Evolutionary conservation across 1,140 invertebrate species (phyloP), one percentile per base, ranked within the genome.

Genomic region (Pinna nobilis): DNA sequence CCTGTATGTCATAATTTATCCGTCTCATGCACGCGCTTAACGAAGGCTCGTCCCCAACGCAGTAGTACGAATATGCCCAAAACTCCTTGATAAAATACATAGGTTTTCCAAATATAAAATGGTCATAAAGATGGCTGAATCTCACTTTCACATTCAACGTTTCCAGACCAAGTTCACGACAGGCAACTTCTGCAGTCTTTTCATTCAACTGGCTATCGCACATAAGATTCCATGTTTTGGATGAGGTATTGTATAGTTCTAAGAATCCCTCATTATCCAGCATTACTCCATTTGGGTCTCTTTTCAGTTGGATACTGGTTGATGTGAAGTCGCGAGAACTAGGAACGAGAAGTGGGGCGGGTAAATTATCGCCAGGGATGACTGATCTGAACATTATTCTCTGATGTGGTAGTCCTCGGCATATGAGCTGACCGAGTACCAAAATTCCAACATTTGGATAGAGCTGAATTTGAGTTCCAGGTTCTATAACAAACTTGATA

Each of bases 391-490:
- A 80, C 37, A 79, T 82, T 28, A 87, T 87, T 64, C 95, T 94
- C 30, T 93, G 91, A 41, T 94, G 93, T 64, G 91, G 90, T 37
- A 92, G 92, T 0, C 98, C 98, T 66, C 93, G 88, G 2, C 97
- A 97, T 71, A 93, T 91, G n/a, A 99, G 88, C 1, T 94, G 94
- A 0, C 98, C 98, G 61, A 99, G 90, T 5, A 99, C 97, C 11
- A 99, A 90, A 74, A 99, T 97, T 0, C 98, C 97, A 76, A 99
- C 96, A 90, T 97, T 98, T 2, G 98, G 97, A 55, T 94, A 94
- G 88, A 99, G 98, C 89, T 98, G 96, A 84, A 99, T 90, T 2
- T 94, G 92, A 1, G 98, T 97, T 6, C 97, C 97, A 3, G 97
- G 94, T 68, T 93, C 92, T 70, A 99, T 96, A 0, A 92, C 94